phyloP scores from a whole-genome alignment of 2,888 invertebrate species.

The Alloplasta piceator region DNA sequence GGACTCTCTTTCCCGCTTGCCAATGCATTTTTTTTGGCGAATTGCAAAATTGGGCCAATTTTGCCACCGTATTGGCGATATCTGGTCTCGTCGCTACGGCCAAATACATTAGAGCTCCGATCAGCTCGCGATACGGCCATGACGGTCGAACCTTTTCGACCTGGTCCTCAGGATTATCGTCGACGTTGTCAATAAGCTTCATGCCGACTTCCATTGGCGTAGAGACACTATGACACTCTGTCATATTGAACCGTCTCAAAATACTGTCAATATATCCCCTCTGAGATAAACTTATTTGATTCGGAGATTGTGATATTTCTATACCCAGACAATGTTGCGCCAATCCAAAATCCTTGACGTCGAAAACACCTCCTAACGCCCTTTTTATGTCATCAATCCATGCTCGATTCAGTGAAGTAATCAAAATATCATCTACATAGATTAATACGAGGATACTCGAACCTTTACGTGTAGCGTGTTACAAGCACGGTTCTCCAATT shows the following conservation, averaged over 20 bases:
- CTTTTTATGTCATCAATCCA: too few relatives aligned
- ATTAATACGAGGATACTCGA: too few relatives aligned
- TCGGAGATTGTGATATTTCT: conserved; percentile 15
- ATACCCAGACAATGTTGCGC: conserved; percentile 47
- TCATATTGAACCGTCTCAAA: conserved; percentile 27
- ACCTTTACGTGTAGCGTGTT: too few relatives aligned
- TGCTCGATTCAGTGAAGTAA: too few relatives aligned
- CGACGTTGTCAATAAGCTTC: conserved; percentile 11
- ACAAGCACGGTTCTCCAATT: too few relatives aligned
- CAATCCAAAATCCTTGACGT: too few relatives aligned
- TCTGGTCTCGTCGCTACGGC: too few relatives aligned
- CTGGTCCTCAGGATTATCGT: not conserved
- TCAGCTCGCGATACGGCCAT: conserved; percentile 40
- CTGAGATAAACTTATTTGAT: conserved; percentile 8
- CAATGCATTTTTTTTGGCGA: conserved; percentile 18
- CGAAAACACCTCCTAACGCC: too few relatives aligned
- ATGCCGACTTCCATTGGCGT: conserved; percentile 41
- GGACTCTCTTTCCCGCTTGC: conserved; percentile 27
- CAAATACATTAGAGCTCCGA: too few relatives aligned
- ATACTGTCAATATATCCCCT: conserved; percentile 22
- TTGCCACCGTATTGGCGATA: conserved; percentile 23
- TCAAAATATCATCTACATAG: too few relatives aligned
- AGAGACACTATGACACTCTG: conserved; percentile 28
- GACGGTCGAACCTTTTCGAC: not conserved
- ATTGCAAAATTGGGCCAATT: conserved; percentile 29